These are phyloP conservation scores for Steatocranus sp. DNA, from an alignment of 2,797 vertebrate genomes.

Conservation along the genomic window DNA sequence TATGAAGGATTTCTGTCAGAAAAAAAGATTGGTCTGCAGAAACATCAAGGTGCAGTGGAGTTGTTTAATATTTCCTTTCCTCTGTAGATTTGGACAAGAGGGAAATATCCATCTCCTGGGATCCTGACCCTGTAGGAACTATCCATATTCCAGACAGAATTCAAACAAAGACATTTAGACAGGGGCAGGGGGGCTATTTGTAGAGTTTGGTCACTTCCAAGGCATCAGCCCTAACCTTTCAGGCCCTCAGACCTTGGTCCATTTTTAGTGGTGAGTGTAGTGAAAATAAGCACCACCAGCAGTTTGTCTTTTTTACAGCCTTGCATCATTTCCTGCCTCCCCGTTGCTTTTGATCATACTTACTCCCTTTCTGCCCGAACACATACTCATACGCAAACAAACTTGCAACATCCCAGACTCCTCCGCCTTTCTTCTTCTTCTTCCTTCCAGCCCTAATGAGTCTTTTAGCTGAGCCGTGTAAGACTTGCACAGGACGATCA, in stretches of 20 bases:
- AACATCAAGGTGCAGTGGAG: conserved; percentile 44
- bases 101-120: conserved; percentile 69
- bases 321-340: conserved; percentile 82
- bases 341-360: conserved; percentile 50
- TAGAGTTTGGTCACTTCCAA: conserved; percentile 73
- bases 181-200: conserved; percentile 73
- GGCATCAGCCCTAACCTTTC: conserved; percentile 60
- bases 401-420: conserved; percentile 42
- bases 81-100: conserved; percentile 69
- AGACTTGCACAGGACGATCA: conserved; percentile 76
- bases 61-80: conserved; percentile 74
- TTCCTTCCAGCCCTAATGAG: conserved; percentile 81
- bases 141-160: conserved; percentile 68
- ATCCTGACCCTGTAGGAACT: conserved; percentile 69
- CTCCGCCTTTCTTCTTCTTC: conserved; percentile 64
- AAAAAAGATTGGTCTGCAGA: conserved; percentile 43
- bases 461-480: conserved; percentile 78
- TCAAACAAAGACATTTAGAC: conserved; percentile 77
- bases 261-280: conserved; percentile 81
- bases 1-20: conserved; percentile 51
- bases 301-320: conserved; percentile 72
- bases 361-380: conserved; percentile 37
- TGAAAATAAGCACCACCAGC: conserved; percentile 81
- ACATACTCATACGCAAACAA: conserved; percentile 41
- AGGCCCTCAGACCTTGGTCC: conserved; percentile 71